Evolutionary conservation across 1,140 invertebrate species (phyloP).

Genomic region (Palaemon carinicauda): DNA sequence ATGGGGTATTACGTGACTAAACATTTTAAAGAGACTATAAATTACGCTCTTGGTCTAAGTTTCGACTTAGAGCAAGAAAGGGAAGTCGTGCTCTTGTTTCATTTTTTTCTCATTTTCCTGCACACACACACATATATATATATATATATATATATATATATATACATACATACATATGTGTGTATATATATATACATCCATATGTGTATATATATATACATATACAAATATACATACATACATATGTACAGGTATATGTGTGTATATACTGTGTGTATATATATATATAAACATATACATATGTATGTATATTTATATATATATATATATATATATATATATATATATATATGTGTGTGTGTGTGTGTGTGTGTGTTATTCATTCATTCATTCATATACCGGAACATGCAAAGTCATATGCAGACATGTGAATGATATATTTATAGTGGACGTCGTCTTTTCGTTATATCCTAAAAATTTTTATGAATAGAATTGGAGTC

Average conservation of each 20-base stretch:
- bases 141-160: slow-evolving; percentile 2
- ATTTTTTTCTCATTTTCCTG: no score
- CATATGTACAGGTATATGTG: not conserved
- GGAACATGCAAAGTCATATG: not conserved
- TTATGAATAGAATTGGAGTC: no score
- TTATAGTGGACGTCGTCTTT: not conserved
- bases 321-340: not conserved
- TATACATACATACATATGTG: not conserved
- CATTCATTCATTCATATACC: not conserved
- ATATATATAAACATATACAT: not conserved
- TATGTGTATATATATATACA: not conserved
- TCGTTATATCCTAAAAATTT: no score
- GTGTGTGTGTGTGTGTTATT: not conserved
- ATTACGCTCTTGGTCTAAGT: no score
- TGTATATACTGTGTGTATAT: not conserved
- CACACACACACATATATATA: not conserved
- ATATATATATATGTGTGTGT: not conserved
- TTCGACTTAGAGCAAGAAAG: no score
- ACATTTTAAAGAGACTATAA: no score
- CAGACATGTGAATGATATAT: not conserved
- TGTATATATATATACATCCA: not conserved
- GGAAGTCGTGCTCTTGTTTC: no score
- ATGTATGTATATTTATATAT: not conserved
- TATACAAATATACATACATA: not conserved
- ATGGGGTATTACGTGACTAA: no score